Evolutionary conservation across 2,113 vertebrate genomes (phyloP), one percentile per base, ranked within the genome.

Genomic region (Speoplatyrhinus poulsoni): DNA sequence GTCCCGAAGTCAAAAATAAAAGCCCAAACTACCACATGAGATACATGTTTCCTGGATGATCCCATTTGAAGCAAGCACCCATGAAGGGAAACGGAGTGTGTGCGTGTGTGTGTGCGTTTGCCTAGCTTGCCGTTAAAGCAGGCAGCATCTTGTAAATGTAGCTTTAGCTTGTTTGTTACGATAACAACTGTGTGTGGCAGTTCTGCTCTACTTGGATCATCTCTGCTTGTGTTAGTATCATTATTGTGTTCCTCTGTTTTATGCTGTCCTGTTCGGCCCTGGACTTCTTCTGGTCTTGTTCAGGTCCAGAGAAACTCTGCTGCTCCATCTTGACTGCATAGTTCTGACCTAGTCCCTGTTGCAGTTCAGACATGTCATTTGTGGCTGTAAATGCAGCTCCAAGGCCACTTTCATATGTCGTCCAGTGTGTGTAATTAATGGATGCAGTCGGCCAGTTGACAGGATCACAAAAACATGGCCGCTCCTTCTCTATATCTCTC

Each of bases 1-100:
- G 70, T 77, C 33, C 66, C 72, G 70, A 52, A 54, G 70, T 76
- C 72, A 52, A 81, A 86, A 87, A 85, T 82, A 75, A 82, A 82
- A 84, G 57, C 71, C 62, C 58, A 76, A 48, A 52, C 70, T 48
- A 76, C 78, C 70, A 10, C 84, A 77, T 57, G 69, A 79, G 70
- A 60, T 72, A 84, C 61, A 46, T 26, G 6, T 67, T 81, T 87
- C 85, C 68, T 71, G 67, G 49, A 82, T 70, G 62, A 36, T 76
- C 69, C 60, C 53, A 79, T 79, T 64, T 70, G 52, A 54, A 36
- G 36, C 26, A 26, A 57, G 71, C 32, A 59, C 7, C 26, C 32
- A 9, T 9, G 54, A 47, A 68, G 26, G 58, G 60, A 79, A 77
- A 85, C 74, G 46, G 4, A 70, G 49, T 52, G 49, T 15, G 49